A percentile compares a stretch with the other conserved stretches of the same genome.
Evolutionary conservation across 2,888 invertebrate species (phyloP).

Genomic region (Ochropleura plecta): DNA sequence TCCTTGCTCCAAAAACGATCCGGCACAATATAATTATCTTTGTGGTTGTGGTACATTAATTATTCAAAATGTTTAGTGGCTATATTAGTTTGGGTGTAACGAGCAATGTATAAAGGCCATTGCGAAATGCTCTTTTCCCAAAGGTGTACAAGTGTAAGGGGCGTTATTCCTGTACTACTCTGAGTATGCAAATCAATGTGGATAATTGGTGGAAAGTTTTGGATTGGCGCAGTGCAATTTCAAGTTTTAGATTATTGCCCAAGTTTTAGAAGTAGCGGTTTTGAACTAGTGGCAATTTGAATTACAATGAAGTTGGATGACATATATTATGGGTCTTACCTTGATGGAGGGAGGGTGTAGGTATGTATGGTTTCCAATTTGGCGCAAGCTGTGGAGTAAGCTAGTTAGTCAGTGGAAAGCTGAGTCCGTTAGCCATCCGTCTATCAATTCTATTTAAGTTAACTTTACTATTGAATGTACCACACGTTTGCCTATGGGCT

Average conservation of each 20-base stretch:
- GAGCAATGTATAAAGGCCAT: slow-evolving; percentile 72
- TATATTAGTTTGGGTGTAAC: slow-evolving; percentile 72
- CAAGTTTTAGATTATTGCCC: slow-evolving; percentile 68
- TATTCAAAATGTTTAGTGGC: slow-evolving; percentile 81
- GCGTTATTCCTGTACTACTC: slow-evolving; percentile 54
- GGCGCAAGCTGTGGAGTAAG: not conserved
- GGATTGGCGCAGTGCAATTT: slow-evolving; percentile 65
- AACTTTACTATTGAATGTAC: slow-evolving; percentile 9
- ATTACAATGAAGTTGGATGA: slow-evolving; percentile 64
- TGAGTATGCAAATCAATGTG: slow-evolving; percentile 69
- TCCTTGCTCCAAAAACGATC: slow-evolving; percentile 66
- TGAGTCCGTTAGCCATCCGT: not conserved
- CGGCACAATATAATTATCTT: slow-evolving; percentile 71
- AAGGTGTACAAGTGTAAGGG: slow-evolving; percentile 57
- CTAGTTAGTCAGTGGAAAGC: slow-evolving; percentile 2
- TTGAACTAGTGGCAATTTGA: slow-evolving; percentile 64
- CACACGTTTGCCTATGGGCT: not conserved
- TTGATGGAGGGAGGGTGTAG: not conserved
- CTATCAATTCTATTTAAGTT: slow-evolving; percentile 16
- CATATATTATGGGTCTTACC: slow-evolving; percentile 46
- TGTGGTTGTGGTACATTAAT: slow-evolving; percentile 72
- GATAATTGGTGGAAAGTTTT: slow-evolving; percentile 67
- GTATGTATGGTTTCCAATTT: slow-evolving; percentile 9
- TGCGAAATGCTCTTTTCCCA: slow-evolving; percentile 58
- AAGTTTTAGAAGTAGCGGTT: slow-evolving; percentile 66